A percentile compares a stretch with the other conserved stretches of the same genome.
Conservation (phyloP, 1,140 invertebrate genomes). For the Globodera ellingtonae region DNA sequence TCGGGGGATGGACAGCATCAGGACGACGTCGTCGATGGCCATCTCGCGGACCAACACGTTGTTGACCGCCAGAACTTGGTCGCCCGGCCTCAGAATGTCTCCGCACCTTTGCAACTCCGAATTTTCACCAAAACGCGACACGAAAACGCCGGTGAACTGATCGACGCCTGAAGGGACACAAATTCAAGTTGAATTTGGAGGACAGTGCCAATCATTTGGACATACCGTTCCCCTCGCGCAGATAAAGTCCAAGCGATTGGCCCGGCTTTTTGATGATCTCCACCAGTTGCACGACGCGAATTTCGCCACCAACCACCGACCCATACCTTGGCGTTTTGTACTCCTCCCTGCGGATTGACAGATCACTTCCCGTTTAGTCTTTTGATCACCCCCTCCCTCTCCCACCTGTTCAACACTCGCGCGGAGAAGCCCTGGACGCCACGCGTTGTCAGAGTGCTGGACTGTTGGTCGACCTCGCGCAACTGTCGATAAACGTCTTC, state of each 20-base stretch:
- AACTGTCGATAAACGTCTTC: constrained; percentile 38
- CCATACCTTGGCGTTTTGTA: constrained; percentile 9
- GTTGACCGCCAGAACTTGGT: constrained; percentile 96
- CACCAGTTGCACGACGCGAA: constrained; percentile 76
- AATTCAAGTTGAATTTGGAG: not conserved
- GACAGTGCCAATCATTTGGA: not conserved
- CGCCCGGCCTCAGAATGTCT: constrained; percentile 95
- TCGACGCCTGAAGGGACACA: constrained; percentile 75
- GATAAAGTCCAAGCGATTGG: constrained; percentile 85
- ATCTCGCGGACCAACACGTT: constrained; percentile 93
- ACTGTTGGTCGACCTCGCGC: constrained; percentile 49
- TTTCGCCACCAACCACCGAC: constrained; percentile 34
- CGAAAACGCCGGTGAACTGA: constrained; percentile 91
- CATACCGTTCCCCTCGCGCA: constrained; percentile 71
- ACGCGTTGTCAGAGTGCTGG: constrained; percentile 40
- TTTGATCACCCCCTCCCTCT: not conserved
- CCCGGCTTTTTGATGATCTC: constrained; percentile 99
- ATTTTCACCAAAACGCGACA: constrained; percentile 84
- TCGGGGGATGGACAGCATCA: constrained; percentile 92
- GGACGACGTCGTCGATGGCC: constrained; percentile 84
- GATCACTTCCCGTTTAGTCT: not conserved
- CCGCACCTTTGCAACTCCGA: constrained; percentile 84
- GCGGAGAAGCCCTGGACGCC: constrained; percentile 47
- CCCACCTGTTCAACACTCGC: constrained; percentile 36
- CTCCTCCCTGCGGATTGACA: not conserved